phyloP scores from a whole-genome alignment of 2,888 invertebrate genomes.

The Ferrisia virgata region DNA sequence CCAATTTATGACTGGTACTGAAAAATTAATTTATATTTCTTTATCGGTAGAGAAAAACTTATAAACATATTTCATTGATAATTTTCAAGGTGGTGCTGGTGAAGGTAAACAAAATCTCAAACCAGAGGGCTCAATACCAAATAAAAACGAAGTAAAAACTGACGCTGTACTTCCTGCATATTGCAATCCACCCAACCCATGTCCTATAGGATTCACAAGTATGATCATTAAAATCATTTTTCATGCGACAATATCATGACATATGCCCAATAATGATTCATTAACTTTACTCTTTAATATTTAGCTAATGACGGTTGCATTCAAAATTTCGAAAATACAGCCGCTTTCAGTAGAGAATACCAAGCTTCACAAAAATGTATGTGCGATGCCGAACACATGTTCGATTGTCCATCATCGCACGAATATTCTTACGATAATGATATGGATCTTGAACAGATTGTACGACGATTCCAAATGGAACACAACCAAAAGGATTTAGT shows the following conservation, averaged over 20 bases:
- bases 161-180: slow-evolving; percentile 93
- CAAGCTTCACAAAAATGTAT: slow-evolving; percentile 91
- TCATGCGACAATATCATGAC: not conserved
- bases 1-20: slow-evolving; percentile 66
- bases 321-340: slow-evolving; percentile 88
- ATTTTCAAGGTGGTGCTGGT: slow-evolving; percentile 63
- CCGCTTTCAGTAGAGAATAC: slow-evolving; percentile 89
- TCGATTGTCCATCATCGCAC: slow-evolving; percentile 70
- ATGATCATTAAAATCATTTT: slow-evolving; percentile 46
- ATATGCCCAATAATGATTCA: not conserved
- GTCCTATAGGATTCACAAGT: slow-evolving; percentile 90
- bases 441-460: slow-evolving; percentile 50
- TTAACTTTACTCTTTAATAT: not conserved
- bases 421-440: slow-evolving; percentile 52
- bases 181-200: slow-evolving; percentile 98
- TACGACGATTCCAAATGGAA: slow-evolving; percentile 51
- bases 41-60: not conserved
- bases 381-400: slow-evolving; percentile 98
- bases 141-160: slow-evolving; percentile 75
- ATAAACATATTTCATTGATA: not conserved
- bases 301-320: slow-evolving; percentile 83
- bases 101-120: slow-evolving; percentile 69
- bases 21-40: not conserved
- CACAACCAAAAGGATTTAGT: slow-evolving; percentile 68
- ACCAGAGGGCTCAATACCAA: slow-evolving; percentile 60